Evolutionary conservation across 2,113 vertebrate species (phyloP).

Genomic region (Aegypius monachus): DNA sequence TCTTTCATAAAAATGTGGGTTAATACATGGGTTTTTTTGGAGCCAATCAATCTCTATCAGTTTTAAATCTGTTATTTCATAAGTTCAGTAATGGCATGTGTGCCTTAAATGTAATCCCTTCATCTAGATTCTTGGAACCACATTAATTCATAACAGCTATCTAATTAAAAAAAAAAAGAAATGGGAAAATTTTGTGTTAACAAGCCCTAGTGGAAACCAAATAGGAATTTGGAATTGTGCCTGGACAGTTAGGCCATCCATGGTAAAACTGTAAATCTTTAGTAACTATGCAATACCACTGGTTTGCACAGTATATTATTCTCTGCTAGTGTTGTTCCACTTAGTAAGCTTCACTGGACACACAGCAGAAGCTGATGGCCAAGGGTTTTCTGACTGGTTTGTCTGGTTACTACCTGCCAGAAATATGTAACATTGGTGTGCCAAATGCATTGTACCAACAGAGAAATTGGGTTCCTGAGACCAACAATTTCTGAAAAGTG

Average conservation of each 20-base stretch:
- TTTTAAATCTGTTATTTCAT: neutral
- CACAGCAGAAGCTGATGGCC: neutral
- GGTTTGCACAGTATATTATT: neutral
- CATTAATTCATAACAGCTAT: neutral
- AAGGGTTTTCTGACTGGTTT: neutral
- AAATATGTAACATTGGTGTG: neutral
- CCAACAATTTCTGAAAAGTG: neutral
- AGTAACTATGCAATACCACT: neutral
- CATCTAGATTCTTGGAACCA: neutral
- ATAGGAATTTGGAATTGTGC: neutral
- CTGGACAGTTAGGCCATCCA: neutral
- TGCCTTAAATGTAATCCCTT: neutral
- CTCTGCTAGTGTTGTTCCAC: neutral
- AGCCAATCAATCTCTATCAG: neutral
- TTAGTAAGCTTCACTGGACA: neutral
- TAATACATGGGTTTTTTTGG: neutral
- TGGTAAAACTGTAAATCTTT: neutral
- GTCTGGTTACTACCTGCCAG: neutral
- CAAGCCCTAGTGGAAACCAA: neutral
- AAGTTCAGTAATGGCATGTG: neutral
- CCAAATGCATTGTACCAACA: neutral
- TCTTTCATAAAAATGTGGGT: neutral
- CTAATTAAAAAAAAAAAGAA: neutral
- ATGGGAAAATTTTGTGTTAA: neutral
- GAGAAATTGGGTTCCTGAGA: neutral